Percentiles rank a stretch among this genome's conserved stretches.
These are phyloP conservation scores for Sialis fuliginosa DNA, from an alignment of 2,888 invertebrate species.

Conservation along the genomic window DNA sequence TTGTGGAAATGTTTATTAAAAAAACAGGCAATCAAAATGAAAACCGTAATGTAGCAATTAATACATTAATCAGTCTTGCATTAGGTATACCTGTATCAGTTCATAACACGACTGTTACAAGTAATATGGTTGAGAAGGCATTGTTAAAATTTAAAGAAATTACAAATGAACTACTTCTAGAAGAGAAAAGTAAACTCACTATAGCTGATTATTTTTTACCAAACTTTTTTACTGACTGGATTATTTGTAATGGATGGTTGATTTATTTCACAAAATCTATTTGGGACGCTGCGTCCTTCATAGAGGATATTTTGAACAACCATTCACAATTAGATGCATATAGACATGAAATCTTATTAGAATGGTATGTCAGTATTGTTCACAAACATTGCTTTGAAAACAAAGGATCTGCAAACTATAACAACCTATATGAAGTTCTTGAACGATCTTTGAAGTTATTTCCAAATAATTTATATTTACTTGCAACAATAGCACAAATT, in stretches of 20 bases:
- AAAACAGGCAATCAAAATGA: conserved; percentile 3
- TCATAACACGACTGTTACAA: conserved; percentile 9
- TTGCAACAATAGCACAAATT: conserved; percentile 30
- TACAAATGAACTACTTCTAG: conserved; percentile 16
- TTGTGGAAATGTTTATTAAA: conserved; percentile 16
- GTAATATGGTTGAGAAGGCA: conserved; percentile 16
- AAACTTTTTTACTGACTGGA: conserved; percentile 30
- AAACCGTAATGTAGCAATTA: conserved; percentile 7
- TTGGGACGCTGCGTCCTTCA: conserved; percentile 19
- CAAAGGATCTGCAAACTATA: conserved; percentile 21
- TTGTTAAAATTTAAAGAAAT: conserved; percentile 20
- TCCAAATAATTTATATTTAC: conserved; percentile 38
- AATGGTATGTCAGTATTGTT: conserved; percentile 23
- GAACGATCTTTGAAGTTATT: conserved; percentile 24
- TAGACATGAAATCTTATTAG: conserved; percentile 25
- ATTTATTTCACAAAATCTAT: conserved; percentile 24
- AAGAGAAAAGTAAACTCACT: conserved; percentile 11
- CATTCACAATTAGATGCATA: conserved; percentile 11
- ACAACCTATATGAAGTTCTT: conserved; percentile 24
- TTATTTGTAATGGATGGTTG: conserved; percentile 33
- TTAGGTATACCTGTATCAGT: conserved; percentile 5
- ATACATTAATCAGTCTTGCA: conserved; percentile 10
- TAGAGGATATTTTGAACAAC: conserved; percentile 19
- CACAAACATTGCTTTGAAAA: conserved; percentile 19
- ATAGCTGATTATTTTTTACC: conserved; percentile 28